These are phyloP conservation scores for Distichodus sexfasciatus DNA, from an alignment of 2,797 vertebrate genomes.

Conservation along the genomic window DNA sequence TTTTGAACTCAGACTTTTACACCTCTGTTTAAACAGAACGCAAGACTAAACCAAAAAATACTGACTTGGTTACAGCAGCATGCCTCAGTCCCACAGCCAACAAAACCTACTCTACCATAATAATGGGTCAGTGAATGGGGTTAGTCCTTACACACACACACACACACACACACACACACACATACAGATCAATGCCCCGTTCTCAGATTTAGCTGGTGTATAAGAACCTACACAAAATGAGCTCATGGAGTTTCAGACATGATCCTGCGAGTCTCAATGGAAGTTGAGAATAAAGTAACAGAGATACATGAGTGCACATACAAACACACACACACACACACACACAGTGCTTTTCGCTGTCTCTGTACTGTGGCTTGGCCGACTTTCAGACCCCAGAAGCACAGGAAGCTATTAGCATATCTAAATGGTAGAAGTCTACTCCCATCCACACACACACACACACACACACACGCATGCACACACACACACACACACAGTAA, in stretches of 20 bases:
- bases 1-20: no score
- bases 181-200: neutral
- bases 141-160: neutral
- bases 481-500: conserved; percentile 28
- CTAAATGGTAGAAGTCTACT: conserved; percentile 6
- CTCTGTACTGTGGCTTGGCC: conserved; percentile 25
- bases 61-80: no score
- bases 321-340: conserved; percentile 28
- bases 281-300: conserved; percentile 15
- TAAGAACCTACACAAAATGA: neutral
- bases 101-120: neutral
- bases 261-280: neutral
- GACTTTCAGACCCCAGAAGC: conserved; percentile 30
- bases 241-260: neutral
- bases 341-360: conserved; percentile 5
- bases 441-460: conserved; percentile 14
- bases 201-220: conserved; percentile 27
- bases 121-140: neutral
- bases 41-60: no score
- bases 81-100: neutral
- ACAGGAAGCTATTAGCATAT: conserved; percentile 47
- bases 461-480: conserved; percentile 5
- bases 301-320: neutral
- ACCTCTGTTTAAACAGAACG: no score
- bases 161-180: neutral